Percentiles rank a stretch among this genome's conserved stretches.
Evolutionary conservation across 2,888 invertebrate species (phyloP).

Genomic region (Aphodius granarius): DNA sequence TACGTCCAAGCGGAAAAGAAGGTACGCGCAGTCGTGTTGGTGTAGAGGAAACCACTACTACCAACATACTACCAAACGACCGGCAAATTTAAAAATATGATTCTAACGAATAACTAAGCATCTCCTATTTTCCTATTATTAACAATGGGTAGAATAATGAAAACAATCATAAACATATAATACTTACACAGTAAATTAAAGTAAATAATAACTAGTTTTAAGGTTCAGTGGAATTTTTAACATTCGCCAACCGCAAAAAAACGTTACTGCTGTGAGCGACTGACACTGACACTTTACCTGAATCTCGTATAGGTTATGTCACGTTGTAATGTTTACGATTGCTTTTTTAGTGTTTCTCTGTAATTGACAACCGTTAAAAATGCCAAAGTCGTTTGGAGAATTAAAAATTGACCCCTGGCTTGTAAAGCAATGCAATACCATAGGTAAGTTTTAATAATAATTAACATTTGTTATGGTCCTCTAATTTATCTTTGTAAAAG

Average conservation of each 20-base stretch:
- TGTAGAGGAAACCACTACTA: neutral
- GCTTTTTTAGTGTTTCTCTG: neutral
- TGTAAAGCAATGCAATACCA: constrained; percentile 66
- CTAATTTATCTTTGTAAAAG: constrained; percentile 51
- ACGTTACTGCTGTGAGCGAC: neutral
- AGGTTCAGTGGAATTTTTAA: neutral
- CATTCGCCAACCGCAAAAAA: neutral
- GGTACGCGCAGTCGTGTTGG: neutral
- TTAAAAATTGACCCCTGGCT: constrained; percentile 75
- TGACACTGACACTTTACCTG: neutral
- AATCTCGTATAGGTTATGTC: neutral
- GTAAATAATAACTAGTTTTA: neutral
- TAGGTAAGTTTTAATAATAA: constrained; percentile 59
- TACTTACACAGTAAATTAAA: neutral
- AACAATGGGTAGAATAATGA: neutral
- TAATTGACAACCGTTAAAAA: neutral
- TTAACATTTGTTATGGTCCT: constrained; percentile 17
- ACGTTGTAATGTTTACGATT: neutral
- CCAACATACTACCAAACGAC: neutral
- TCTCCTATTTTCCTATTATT: neutral
- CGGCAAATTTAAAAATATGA: neutral
- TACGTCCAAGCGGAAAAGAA: neutral
- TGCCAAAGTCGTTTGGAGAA: constrained; percentile 56
- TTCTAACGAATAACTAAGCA: neutral
- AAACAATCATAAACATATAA: neutral